These are phyloP conservation scores for Drosophila mimica DNA, from an alignment of 2,888 invertebrate genomes.

Conservation along the genomic window DNA sequence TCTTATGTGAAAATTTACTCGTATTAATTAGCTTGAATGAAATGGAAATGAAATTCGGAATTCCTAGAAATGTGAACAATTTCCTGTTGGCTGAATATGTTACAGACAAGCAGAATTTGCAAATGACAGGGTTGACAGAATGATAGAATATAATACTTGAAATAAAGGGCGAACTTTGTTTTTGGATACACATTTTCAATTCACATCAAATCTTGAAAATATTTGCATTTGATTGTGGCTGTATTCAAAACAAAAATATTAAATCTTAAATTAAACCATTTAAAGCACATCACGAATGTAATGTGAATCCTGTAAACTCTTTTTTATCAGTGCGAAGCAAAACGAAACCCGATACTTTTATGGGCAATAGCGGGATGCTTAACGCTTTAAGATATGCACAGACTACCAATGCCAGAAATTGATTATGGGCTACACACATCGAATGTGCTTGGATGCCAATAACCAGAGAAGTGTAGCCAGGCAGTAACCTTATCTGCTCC, in stretches of 20 bases:
- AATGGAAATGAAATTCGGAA: conserved; percentile 26
- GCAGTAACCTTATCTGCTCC: conserved; percentile 56
- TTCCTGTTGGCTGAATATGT: not conserved
- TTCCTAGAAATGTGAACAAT: not conserved
- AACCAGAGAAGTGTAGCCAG: conserved; percentile 41
- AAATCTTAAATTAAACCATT: not conserved
- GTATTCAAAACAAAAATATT: not conserved
- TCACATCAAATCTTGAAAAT: not conserved
- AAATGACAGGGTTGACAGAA: not conserved
- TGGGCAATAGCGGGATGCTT: conserved; percentile 25
- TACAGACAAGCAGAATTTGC: not conserved
- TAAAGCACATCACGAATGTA: not conserved
- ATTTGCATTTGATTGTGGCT: not conserved
- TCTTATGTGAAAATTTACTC: not conserved
- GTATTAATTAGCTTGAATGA: conserved; percentile 40
- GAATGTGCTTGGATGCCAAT: conserved; percentile 43
- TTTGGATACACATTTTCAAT: not conserved
- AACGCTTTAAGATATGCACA: conserved; percentile 42
- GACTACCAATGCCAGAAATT: conserved; percentile 40
- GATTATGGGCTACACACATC: conserved; percentile 42
- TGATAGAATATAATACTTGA: not conserved
- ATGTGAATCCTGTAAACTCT: not conserved
- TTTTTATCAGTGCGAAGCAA: not conserved
- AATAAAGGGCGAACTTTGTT: no score
- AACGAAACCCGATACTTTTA: conserved; percentile 39